phyloP scores from a whole-genome alignment of 53 echinoderm and acorn worm species.

The Paracentrotus lividus region DNA sequence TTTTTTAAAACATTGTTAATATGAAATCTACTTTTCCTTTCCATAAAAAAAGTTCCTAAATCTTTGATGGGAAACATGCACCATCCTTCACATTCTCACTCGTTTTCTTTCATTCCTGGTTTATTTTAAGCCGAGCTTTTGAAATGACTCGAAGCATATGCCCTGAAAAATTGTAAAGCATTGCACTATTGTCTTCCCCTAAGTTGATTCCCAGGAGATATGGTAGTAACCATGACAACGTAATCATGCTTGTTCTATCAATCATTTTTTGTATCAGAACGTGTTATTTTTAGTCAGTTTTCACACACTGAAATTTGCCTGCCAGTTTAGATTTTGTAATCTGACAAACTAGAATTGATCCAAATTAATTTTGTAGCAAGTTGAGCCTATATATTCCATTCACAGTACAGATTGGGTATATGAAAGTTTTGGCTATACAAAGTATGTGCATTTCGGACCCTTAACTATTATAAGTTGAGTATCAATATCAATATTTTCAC shows the following conservation, averaged over 20 bases:
- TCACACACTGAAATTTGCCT: neutral
- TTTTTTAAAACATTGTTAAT: neutral
- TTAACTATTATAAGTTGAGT: too few relatives aligned
- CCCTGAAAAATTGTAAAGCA: conserved; percentile 5
- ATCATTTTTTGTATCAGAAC: neutral
- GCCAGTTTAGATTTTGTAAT: neutral
- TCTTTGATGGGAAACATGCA: neutral
- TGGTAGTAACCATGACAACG: neutral
- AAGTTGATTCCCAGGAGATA: neutral
- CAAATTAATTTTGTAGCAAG: neutral
- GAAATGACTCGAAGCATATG: neutral
- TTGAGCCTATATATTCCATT: neutral
- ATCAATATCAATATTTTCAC: too few relatives aligned
- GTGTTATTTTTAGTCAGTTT: neutral
- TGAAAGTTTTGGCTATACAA: too few relatives aligned
- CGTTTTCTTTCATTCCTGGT: neutral
- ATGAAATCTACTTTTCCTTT: too few relatives aligned
- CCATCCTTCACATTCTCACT: neutral
- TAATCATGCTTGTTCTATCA: neutral
- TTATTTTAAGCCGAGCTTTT: neutral
- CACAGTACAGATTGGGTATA: too few relatives aligned
- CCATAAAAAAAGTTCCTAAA: neutral
- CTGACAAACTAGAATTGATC: too few relatives aligned
- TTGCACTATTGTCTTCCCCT: neutral
- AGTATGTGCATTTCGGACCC: too few relatives aligned